These are phyloP conservation scores for Hoplostethus mediterraneus DNA, from an alignment of 2,797 vertebrate species.

Conservation along the genomic window DNA sequence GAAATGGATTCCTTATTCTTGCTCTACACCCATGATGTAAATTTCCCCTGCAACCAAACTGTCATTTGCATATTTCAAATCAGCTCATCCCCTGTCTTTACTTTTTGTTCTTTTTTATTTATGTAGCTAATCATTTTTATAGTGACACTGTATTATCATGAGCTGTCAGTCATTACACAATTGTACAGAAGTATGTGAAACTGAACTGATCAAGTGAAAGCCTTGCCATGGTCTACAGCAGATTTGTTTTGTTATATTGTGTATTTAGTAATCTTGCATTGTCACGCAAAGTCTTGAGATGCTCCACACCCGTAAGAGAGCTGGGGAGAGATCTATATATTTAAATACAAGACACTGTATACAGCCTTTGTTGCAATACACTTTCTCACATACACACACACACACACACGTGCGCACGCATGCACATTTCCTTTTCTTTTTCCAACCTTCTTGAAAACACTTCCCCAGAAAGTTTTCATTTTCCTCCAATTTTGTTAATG, in stretches of 20 bases:
- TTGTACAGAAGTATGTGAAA: slow-evolving; percentile 51
- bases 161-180: slow-evolving; percentile 33
- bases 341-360: slow-evolving; percentile 48
- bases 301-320: slow-evolving; percentile 24
- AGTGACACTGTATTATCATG: slow-evolving; percentile 29
- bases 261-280: slow-evolving; percentile 51
- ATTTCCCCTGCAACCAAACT: slow-evolving; percentile 44
- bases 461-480: slow-evolving; percentile 18
- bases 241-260: slow-evolving; percentile 44
- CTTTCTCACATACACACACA: background rate
- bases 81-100: slow-evolving; percentile 29
- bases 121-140: slow-evolving; percentile 58
- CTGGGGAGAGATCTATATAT: slow-evolving; percentile 23
- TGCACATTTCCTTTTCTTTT: slow-evolving; percentile 2
- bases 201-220: slow-evolving; percentile 20
- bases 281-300: slow-evolving; percentile 47
- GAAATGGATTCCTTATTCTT: slow-evolving; percentile 42
- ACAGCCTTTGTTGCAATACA: slow-evolving; percentile 57
- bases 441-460: slow-evolving; percentile 25
- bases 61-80: slow-evolving; percentile 46
- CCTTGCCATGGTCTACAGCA: slow-evolving; percentile 28
- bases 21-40: slow-evolving; percentile 54
- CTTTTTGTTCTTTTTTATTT: slow-evolving; percentile 48
- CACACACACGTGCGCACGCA: slow-evolving; percentile 1
- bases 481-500: slow-evolving; percentile 50